Evolutionary conservation across 1,140 invertebrate genomes (phyloP).

Genomic region (Ooceraea biroi): DNA sequence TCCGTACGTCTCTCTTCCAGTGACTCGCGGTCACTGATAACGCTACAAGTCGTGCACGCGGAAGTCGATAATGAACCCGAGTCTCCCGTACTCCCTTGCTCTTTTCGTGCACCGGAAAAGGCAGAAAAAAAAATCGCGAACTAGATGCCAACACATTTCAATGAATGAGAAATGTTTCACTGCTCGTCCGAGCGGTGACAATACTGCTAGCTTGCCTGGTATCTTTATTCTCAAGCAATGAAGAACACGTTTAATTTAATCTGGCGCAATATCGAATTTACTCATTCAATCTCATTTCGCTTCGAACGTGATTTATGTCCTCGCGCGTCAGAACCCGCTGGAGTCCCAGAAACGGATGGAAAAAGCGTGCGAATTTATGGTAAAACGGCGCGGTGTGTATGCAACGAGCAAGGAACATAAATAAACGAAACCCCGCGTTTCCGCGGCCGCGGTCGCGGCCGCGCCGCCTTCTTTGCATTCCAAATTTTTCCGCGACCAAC

Average conservation of each 20-base stretch:
- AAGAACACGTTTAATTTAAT: background rate
- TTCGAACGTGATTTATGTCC: background rate
- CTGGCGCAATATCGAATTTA: background rate
- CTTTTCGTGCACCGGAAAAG: background rate
- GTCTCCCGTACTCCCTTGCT: no score
- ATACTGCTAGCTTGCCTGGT: background rate
- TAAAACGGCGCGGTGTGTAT: background rate
- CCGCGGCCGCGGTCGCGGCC: background rate
- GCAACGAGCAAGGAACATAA: conserved; percentile 16
- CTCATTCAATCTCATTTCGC: background rate
- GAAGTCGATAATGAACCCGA: conserved; percentile 7
- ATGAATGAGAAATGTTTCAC: background rate
- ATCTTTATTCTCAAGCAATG: background rate
- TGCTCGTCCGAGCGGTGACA: no score
- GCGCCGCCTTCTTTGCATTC: background rate
- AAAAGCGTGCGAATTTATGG: conserved; percentile 4
- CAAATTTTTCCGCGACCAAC: conserved; percentile 20
- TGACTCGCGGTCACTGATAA: background rate
- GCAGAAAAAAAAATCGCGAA: background rate
- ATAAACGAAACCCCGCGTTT: conserved; percentile 12
- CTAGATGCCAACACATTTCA: background rate
- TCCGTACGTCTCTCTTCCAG: no score
- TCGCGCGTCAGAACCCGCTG: no score
- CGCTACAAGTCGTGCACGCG: background rate
- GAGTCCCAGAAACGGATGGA: background rate